Percentiles rank a stretch among this genome's conserved stretches.
phyloP scores from a whole-genome alignment of 2,113 vertebrate genomes.

The Leucopsar rothschildi region DNA sequence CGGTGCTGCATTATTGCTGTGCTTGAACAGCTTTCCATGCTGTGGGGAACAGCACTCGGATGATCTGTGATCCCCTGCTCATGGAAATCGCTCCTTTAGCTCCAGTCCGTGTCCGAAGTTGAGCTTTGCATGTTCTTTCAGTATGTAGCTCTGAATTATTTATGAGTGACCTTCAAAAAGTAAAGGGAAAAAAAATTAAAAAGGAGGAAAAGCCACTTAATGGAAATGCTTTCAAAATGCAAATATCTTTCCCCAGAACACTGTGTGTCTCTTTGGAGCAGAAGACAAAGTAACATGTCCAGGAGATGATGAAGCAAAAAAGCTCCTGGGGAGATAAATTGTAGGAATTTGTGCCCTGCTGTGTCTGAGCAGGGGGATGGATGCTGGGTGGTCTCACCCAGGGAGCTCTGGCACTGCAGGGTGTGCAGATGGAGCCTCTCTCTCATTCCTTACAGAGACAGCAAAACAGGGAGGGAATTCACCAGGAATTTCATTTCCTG shows the following conservation, averaged over 20 bases:
- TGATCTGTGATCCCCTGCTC: background rate
- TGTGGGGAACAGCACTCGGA: background rate
- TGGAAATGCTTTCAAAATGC: constrained; percentile 29
- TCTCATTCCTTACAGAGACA: too few species aligned
- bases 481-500: background rate
- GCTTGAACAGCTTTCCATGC: background rate
- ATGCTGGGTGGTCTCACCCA: background rate
- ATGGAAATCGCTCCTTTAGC: background rate
- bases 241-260: constrained; percentile 5
- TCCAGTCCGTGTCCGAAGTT: background rate
- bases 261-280: background rate
- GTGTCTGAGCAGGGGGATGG: background rate
- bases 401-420: background rate
- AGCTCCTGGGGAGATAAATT: background rate
- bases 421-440: background rate
- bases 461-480: background rate
- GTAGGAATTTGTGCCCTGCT: background rate
- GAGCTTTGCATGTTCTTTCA: background rate
- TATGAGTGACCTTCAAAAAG: constrained; percentile 49
- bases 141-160: constrained; percentile 48
- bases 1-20: background rate
- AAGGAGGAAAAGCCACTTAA: background rate
- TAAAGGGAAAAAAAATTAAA: background rate
- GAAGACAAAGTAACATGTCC: constrained; percentile 30
- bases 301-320: background rate